Evolutionary conservation across 1,140 invertebrate species (phyloP), one percentile per base, ranked within the genome.

Genomic region (Atta texana): DNA sequence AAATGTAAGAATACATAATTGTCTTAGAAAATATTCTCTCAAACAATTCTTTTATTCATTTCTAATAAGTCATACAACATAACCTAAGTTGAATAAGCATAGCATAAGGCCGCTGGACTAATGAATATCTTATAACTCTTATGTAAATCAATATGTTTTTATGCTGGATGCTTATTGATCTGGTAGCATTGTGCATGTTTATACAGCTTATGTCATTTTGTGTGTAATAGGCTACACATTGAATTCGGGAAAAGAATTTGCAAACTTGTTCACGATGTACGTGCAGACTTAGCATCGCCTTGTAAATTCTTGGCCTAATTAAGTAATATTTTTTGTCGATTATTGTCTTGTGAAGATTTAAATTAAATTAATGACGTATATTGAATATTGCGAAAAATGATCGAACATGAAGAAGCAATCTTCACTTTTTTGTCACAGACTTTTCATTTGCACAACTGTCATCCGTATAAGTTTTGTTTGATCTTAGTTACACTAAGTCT

Each of bases 401-500:
- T 28, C 21, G 16, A 77, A 76, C 53, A 64, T 72, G 49, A 61
- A 39, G 66, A 39, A 0, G 24, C 34, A 55, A 18, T 39, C 49
- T 21, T 14, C 4, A 77, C 34, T 77, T 44, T 78, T 82, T 81
- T 81, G 12, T 89, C 39, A 69, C 53, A 7, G 21, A n/a, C 18
- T 16, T 82, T 57, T 51, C 8, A 57, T 57, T 57, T 63, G 49
- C 53, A 61, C 21, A 72, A 44, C 28, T 53, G 34, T 18, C 87
- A 64, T 14, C 57, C 34, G 24, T 82, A 39, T 80, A 71, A 51
- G 59, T 75, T 68, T 75, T 69, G 75, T 87, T 90, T 85, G 78
- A 16, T 14, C 74, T 89, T 72, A 75, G 61, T 87, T 90, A 75
- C 71, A 87, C 14, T 63, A 84, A 49, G 78, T 61, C 69, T 85